A percentile compares a stretch with the other conserved stretches of the same genome.
phyloP scores from a whole-genome alignment of 2,797 vertebrate genomes.

The Onychomys leucogaster region DNA sequence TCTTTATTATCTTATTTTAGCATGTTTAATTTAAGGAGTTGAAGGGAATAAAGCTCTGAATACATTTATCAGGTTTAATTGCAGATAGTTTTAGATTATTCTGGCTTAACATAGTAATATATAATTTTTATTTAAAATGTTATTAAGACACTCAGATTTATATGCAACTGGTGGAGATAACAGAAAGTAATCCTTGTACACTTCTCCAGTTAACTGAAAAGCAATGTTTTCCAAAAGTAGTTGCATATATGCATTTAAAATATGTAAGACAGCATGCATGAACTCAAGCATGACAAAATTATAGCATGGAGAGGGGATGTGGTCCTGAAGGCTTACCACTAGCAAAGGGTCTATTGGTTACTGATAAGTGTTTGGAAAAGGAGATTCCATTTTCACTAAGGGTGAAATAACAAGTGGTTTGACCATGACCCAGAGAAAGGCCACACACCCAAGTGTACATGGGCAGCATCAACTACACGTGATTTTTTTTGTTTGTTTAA shows the following conservation, averaged over 20 bases:
- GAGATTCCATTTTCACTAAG: background rate
- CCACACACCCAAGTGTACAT: background rate
- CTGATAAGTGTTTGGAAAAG: background rate
- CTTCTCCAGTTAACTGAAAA: background rate
- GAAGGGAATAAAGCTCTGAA: background rate
- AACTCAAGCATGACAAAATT: background rate
- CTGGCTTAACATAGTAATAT: background rate
- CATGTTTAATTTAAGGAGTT: background rate
- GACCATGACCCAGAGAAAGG: no score
- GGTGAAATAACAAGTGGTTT: background rate
- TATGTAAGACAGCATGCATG: background rate
- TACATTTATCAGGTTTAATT: slow-evolving; percentile 3
- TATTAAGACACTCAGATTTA: background rate
- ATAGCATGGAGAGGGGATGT: background rate
- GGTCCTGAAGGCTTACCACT: background rate
- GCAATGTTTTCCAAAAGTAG: background rate
- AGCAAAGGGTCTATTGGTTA: background rate
- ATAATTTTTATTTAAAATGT: slow-evolving; percentile 37
- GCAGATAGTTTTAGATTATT: background rate
- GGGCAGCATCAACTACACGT: background rate
- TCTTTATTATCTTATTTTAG: background rate
- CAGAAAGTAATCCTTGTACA: background rate
- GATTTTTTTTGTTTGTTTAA: background rate
- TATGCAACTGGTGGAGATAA: slow-evolving; percentile 7
- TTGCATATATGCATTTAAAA: background rate